Conservation (phyloP, 2,888 invertebrate genomes). For the Tortricodes alternella region DNA sequence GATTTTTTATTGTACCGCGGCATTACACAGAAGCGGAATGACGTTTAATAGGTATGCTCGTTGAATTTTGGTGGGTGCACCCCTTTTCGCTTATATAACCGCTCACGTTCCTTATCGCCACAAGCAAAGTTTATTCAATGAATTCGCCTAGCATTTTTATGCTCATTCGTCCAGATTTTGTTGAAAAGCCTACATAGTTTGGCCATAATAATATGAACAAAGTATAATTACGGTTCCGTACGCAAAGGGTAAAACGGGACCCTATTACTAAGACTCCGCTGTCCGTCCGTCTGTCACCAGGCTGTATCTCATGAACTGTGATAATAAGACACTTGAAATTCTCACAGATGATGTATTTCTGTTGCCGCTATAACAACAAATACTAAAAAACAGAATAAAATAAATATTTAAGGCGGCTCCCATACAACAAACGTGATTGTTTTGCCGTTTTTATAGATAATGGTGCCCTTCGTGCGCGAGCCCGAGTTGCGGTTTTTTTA, state of each 20-base stretch:
- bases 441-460: no score
- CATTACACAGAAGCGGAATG: conserved; percentile 36
- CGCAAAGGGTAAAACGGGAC: background rate
- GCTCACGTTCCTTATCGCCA: background rate
- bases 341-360: no score
- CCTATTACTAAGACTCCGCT: background rate
- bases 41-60: conserved; percentile 35
- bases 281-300: background rate
- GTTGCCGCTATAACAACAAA: no score
- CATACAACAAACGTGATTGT: no score
- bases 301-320: background rate
- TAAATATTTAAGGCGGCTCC: no score
- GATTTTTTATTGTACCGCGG: conserved; percentile 48
- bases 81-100: background rate
- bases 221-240: no score
- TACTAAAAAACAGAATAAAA: no score
- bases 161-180: background rate
- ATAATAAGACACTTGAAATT: no score
- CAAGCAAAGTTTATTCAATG: background rate
- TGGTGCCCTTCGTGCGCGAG: no score
- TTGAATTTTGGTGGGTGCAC: background rate
- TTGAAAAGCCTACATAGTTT: no score
- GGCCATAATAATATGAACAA: no score
- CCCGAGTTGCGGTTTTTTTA: no score
- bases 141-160: background rate